Evolutionary conservation across 2,888 invertebrate species (phyloP), one percentile per base, ranked within the genome.

Genomic region (Pristionchus exspectatus): DNA sequence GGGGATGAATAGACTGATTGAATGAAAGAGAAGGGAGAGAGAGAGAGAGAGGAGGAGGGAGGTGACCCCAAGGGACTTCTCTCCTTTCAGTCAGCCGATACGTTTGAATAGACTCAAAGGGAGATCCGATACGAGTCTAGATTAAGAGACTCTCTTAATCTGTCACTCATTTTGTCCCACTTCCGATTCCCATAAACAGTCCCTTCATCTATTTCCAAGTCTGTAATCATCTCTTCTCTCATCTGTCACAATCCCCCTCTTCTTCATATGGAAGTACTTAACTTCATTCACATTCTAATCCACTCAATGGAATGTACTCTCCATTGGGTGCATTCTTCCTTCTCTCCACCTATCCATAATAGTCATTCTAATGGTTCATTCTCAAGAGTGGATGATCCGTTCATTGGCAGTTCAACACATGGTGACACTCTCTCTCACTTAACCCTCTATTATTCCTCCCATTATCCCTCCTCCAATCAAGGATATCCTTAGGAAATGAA

Each of bases 171-270:
- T 59, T 56, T 59, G 54, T 84, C 84, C 84, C 54, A 84, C 30
- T 84, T 84, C 84, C 84, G 84, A 84, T 59, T 84, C 84, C 7
- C 14, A 84, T 84, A 84, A 84, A 84, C 69, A n/a, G 69, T 69
- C 69, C 30, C 30, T 9, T 7, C 44, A 50, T 50, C 44, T 50
- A 3, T 50, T 50, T 50, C 30, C n/a, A n/a, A 69, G 30, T 69
- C 69, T n/a, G 69, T 69, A 69, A 69, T 69, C 30, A 69, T 69
- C 69, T 30, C 27, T 69, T 27, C n/a, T 69, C 30, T 30, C 69
- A 69, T 21, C 69, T 69, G 69, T 69, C 69, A 69, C 69, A 27
- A n/a, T 14, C 30, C 69, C 27, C n/a, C 30, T 69, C 44, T 50
- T 50, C 44, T 69, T 30, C 69, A 69, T 69, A 69, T 27, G 27